Evolutionary conservation across 2,113 vertebrate genomes (phyloP).

Genomic region (Limanda limanda): DNA sequence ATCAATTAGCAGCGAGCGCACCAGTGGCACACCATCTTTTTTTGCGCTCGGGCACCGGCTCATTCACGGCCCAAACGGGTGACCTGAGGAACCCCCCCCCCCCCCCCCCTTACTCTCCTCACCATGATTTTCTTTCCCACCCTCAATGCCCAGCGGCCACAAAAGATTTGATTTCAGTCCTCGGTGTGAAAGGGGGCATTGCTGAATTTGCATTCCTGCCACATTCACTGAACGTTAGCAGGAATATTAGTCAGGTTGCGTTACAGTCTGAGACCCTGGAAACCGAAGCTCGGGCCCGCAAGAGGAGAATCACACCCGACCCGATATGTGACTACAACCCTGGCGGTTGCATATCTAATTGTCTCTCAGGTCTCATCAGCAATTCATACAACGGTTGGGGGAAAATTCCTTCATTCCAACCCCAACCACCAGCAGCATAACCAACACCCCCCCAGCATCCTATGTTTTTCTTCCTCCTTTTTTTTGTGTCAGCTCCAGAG

Average conservation of each 20-base stretch:
- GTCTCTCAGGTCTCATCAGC: constrained; percentile 77
- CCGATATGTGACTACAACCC: constrained; percentile 69
- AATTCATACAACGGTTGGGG: constrained; percentile 71
- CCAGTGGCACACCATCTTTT: constrained; percentile 61
- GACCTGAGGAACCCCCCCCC: constrained; percentile 39
- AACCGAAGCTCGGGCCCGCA: constrained; percentile 27
- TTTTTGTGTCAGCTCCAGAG: constrained; percentile 58
- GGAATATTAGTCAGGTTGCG: constrained; percentile 53
- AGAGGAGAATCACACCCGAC: constrained; percentile 54
- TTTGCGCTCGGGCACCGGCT: constrained; percentile 48
- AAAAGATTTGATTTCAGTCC: constrained; percentile 67
- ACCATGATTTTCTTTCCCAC: constrained; percentile 61
- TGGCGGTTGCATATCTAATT: constrained; percentile 79
- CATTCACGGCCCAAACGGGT: constrained; percentile 57
- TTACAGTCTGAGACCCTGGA: constrained; percentile 28
- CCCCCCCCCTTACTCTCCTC: constrained; percentile 29
- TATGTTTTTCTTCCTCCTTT: constrained; percentile 63
- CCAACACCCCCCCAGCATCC: neutral
- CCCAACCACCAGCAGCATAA: neutral
- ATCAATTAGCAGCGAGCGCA: constrained; percentile 79
- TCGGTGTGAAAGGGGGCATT: constrained; percentile 43
- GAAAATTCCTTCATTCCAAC: constrained; percentile 75
- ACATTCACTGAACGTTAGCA: constrained; percentile 48
- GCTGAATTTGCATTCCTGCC: constrained; percentile 60
- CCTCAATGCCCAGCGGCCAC: constrained; percentile 60